A percentile compares a stretch with the other conserved stretches of the same genome.
These are phyloP conservation scores for Brachionus plicatilis DNA, from an alignment of 1,140 invertebrate species.

Conservation along the genomic window DNA sequence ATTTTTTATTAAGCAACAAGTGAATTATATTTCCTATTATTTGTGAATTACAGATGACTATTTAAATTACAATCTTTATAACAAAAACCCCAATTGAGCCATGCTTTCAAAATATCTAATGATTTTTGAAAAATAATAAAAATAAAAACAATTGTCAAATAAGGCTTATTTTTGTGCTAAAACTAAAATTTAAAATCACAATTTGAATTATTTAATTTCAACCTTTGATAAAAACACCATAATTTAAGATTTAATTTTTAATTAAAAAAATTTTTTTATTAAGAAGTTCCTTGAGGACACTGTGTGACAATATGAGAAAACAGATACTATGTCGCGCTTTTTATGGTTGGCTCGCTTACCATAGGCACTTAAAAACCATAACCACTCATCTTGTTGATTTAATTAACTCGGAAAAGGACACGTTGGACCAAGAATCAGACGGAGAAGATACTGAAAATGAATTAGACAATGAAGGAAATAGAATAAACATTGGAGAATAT, in stretches of 20 bases:
- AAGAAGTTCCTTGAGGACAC: constrained; percentile 54
- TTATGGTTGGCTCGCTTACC: constrained; percentile 88
- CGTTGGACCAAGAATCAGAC: constrained; percentile 45
- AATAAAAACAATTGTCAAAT: too few relatives aligned
- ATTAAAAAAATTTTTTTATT: not conserved
- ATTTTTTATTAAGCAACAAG: too few relatives aligned
- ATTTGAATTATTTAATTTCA: too few relatives aligned
- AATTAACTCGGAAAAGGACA: constrained; percentile 22
- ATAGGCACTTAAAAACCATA: constrained; percentile 81
- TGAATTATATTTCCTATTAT: too few relatives aligned
- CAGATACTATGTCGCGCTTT: constrained; percentile 91
- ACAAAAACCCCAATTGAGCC: too few relatives aligned
- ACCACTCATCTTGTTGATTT: constrained; percentile 71
- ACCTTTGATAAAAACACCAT: too few relatives aligned
- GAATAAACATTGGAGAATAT: constrained; percentile 59
- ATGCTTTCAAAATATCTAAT: too few relatives aligned
- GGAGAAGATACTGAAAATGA: constrained; percentile 45
- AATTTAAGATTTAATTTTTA: not conserved
- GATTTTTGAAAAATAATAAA: too few relatives aligned
- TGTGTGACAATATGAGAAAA: constrained; percentile 86
- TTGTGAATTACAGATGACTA: too few relatives aligned
- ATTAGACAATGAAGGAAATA: constrained; percentile 35
- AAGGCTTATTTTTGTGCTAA: too few relatives aligned
- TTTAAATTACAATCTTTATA: too few relatives aligned
- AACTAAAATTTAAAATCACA: too few relatives aligned